Conservation (phyloP, 2,888 invertebrate species). For the Drepana falcataria region DNA sequence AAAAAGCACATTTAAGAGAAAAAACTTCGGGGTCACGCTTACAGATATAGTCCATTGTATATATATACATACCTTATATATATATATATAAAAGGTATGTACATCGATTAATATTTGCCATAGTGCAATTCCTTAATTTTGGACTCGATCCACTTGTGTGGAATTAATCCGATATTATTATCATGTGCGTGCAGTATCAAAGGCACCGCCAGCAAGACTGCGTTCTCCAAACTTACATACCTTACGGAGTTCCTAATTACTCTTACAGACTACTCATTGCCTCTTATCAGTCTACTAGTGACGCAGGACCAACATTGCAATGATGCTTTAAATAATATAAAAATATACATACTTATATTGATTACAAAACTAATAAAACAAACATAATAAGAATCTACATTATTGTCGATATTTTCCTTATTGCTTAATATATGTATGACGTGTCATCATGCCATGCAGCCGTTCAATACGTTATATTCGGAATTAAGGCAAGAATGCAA, state of each 20-base stretch:
- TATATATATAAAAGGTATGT: too few relatives aligned
- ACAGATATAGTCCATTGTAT: too few relatives aligned
- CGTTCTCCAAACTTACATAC: not conserved
- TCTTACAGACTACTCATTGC: not conserved
- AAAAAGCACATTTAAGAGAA: too few relatives aligned
- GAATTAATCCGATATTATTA: too few relatives aligned
- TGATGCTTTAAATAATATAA: not conserved
- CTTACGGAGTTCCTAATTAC: not conserved
- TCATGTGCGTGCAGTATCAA: too few relatives aligned
- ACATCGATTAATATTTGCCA: too few relatives aligned
- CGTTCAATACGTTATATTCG: not conserved
- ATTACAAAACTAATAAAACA: not conserved
- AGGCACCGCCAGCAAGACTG: too few relatives aligned
- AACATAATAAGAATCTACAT: not conserved
- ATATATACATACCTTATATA: too few relatives aligned
- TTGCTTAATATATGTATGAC: constrained; percentile 1
- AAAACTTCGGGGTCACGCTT: too few relatives aligned
- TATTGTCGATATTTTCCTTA: constrained; percentile 4
- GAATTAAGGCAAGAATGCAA: not conserved
- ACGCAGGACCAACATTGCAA: not conserved
- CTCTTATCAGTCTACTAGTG: not conserved
- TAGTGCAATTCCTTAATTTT: too few relatives aligned
- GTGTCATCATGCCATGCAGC: not conserved
- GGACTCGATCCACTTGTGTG: too few relatives aligned
- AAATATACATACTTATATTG: not conserved